Evolutionary conservation across 2,113 vertebrate genomes (phyloP).

Genomic region (Prinia subflava): DNA sequence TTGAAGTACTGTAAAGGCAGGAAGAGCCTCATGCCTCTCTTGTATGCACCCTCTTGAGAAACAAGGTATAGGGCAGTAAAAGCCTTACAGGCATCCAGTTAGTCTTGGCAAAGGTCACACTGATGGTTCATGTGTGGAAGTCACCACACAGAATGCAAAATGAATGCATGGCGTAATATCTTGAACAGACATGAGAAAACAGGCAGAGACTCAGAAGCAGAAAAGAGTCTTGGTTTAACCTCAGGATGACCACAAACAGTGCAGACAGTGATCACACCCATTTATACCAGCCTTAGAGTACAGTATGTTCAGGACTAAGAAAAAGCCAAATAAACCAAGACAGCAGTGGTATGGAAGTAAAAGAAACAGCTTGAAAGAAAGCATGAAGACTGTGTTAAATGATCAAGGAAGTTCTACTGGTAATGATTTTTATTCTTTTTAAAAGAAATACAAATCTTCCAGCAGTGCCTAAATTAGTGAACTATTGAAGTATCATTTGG

Average conservation of each 20-base stretch:
- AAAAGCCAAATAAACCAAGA: neutral
- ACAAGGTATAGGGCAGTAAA: rapidly evolving
- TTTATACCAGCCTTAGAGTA: neutral
- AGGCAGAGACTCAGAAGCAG: neutral
- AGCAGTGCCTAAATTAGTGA: neutral
- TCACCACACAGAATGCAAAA: neutral
- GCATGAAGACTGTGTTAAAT: neutral
- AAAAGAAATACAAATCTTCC: neutral
- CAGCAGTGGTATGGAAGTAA: neutral
- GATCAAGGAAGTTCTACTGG: neutral
- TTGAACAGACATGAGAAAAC: neutral
- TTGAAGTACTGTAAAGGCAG: neutral
- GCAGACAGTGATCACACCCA: neutral
- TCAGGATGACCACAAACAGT: neutral
- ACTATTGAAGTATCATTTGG: neutral
- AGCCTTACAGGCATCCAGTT: neutral
- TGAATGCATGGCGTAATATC: neutral
- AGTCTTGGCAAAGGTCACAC: neutral
- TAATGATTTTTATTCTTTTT: neutral
- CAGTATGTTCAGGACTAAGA: neutral
- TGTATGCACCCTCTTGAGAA: neutral
- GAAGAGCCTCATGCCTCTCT: rapidly evolving
- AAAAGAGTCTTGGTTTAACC: neutral
- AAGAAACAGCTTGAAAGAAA: neutral
- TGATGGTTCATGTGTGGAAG: neutral